Conservation (phyloP, 2,888 invertebrate genomes). For the Melieria omissa region DNA sequence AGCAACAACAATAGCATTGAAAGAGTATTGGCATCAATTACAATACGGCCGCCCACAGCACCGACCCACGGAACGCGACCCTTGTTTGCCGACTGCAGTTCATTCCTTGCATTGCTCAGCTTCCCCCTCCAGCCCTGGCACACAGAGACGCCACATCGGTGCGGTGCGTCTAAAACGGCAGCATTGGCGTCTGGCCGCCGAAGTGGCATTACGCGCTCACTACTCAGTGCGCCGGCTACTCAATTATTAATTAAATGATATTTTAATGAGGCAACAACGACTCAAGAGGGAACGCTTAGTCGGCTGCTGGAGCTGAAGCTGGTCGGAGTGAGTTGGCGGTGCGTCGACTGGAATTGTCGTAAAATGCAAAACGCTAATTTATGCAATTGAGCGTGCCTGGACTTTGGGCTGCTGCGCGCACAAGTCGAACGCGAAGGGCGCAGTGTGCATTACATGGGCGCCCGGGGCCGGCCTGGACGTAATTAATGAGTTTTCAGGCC, state of each 20-base stretch:
- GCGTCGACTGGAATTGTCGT: slow-evolving; percentile 9
- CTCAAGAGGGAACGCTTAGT: not conserved
- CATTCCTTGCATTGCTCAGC: not conserved
- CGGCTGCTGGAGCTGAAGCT: no score
- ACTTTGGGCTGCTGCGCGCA: slow-evolving; percentile 22
- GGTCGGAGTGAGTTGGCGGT: no score
- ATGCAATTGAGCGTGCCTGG: slow-evolving; percentile 39
- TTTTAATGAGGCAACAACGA: slow-evolving; percentile 59
- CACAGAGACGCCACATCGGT: no score
- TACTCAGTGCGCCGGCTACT: slow-evolving; percentile 5
- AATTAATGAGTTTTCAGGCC: slow-evolving; percentile 1
- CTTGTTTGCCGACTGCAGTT: not conserved
- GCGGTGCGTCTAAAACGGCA: not conserved
- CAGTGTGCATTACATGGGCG: not conserved
- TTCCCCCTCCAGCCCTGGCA: not conserved
- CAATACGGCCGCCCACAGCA: not conserved
- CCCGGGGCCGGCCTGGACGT: not conserved
- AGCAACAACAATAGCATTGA: not conserved
- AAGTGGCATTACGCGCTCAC: not conserved
- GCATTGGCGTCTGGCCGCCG: not conserved
- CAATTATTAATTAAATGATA: slow-evolving; percentile 62
- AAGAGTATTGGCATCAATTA: not conserved
- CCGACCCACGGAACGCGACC: no score
- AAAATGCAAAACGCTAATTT: slow-evolving; percentile 33
- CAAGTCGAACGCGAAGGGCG: slow-evolving; percentile 1